phyloP scores from a whole-genome alignment of 2,113 vertebrate genomes.

The Fukomys damarensis region DNA sequence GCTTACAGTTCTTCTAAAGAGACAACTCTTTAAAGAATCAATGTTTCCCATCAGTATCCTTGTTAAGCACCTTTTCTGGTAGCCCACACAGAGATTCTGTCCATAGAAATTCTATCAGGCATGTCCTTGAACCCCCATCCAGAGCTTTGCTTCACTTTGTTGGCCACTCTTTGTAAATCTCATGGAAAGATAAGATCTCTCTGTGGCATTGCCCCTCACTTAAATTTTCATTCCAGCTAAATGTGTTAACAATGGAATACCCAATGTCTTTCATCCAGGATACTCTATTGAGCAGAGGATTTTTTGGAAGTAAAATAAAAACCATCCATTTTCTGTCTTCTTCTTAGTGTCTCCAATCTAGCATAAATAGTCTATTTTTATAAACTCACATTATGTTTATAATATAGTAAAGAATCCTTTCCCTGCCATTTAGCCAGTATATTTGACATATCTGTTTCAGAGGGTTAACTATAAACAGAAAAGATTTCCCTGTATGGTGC shows the following conservation, averaged over 20 bases:
- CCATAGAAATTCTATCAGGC: neutral
- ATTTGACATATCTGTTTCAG: neutral
- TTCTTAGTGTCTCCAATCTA: neutral
- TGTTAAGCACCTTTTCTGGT: neutral
- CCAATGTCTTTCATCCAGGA: neutral
- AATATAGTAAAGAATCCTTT: neutral
- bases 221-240: neutral
- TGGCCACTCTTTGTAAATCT: neutral
- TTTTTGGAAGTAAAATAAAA: neutral
- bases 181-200: neutral
- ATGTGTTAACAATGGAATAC: too few species aligned
- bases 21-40: neutral
- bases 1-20: slow-evolving; percentile 12
- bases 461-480: neutral
- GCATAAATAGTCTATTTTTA: neutral
- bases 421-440: neutral
- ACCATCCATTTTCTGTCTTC: neutral
- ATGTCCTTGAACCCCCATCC: neutral
- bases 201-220: neutral
- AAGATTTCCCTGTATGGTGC: neutral
- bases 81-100: neutral
- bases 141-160: neutral
- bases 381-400: neutral
- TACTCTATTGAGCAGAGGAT: neutral
- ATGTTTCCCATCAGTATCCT: neutral